These are phyloP conservation scores for Cydia fagiglandana DNA, from an alignment of 1,140 invertebrate genomes.

Conservation along the genomic window DNA sequence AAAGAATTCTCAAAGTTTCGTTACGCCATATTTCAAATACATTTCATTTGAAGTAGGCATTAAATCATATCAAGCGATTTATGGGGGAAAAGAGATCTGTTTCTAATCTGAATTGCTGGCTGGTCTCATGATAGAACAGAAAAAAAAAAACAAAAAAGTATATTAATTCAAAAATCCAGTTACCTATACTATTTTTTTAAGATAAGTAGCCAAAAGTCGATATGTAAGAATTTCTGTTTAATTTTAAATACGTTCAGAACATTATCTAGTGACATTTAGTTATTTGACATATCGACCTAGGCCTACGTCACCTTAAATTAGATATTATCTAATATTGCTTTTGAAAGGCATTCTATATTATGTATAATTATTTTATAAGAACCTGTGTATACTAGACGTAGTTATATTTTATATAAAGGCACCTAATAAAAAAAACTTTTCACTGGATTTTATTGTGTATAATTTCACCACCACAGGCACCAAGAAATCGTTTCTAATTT, in stretches of 20 bases:
- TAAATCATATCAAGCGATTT: no score
- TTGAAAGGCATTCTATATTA: background rate
- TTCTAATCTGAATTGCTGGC: background rate
- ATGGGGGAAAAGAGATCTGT: background rate
- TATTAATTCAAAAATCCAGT: background rate
- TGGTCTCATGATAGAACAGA: background rate
- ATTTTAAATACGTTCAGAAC: no score
- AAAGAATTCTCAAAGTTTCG: no score
- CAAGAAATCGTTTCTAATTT: no score
- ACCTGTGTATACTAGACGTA: conserved; percentile 20
- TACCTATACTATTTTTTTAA: background rate
- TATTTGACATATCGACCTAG: no score
- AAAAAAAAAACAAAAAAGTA: background rate
- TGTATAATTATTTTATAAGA: conserved; percentile 18
- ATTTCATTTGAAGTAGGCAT: no score
- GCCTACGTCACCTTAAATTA: no score
- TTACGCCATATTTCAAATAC: no score
- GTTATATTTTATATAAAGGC: conserved; percentile 23
- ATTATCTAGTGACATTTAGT: no score
- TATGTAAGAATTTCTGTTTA: no score
- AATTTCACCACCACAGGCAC: background rate
- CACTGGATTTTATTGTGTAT: conserved; percentile 18
- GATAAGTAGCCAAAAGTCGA: no score
- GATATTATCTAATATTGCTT: no score
- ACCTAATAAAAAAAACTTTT: conserved; percentile 25